Evolutionary conservation across 2,113 vertebrate species (phyloP).

Genomic region (Hippocampus abdominalis): DNA sequence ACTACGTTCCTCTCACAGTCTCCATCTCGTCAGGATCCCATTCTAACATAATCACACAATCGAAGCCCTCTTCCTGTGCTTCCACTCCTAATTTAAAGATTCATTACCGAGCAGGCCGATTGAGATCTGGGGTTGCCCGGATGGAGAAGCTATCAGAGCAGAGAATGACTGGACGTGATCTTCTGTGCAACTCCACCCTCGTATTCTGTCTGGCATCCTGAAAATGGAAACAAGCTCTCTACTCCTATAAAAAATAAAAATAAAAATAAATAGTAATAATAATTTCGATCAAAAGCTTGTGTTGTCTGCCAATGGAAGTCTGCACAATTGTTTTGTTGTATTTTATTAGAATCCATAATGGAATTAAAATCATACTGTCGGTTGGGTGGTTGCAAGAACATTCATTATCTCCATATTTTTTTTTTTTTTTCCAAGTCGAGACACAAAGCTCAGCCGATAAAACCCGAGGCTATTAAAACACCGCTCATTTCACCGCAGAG

Average conservation of each 20-base stretch:
- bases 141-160: conserved; percentile 35
- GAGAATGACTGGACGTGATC: conserved; percentile 48
- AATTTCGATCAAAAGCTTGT: conserved; percentile 39
- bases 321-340: neutral
- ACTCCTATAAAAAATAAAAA: too few species aligned
- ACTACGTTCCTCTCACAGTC: neutral
- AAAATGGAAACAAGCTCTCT: conserved; percentile 28
- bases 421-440: neutral
- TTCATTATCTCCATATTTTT: neutral
- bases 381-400: neutral
- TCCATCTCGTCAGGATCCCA: neutral
- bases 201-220: conserved; percentile 43
- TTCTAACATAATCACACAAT: neutral
- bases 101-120: conserved; percentile 50
- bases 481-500: neutral
- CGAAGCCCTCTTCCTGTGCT: neutral
- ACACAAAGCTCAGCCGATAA: conserved; percentile 9
- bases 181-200: conserved; percentile 24
- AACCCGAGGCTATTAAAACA: conserved; percentile 5
- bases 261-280: neutral
- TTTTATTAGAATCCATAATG: neutral
- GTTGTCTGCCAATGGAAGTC: neutral
- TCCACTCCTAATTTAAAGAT: conserved; percentile 42
- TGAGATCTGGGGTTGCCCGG: conserved; percentile 33
- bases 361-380: conserved; percentile 4